Evolutionary conservation across 2,797 vertebrate genomes (phyloP).

Genomic region (Scolopax bukidnonensis): DNA sequence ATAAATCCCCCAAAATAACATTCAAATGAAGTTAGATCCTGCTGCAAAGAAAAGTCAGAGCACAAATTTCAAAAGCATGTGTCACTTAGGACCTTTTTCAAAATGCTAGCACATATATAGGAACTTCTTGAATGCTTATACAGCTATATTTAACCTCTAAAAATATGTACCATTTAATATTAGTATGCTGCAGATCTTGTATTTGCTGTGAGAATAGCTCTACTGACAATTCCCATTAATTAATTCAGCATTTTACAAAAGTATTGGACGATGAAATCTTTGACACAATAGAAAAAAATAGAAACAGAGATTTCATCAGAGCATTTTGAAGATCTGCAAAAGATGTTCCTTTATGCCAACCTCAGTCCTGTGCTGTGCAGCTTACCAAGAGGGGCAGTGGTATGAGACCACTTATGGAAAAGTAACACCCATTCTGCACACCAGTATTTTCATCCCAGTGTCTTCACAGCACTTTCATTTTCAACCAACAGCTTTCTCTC

Average conservation of each 20-base stretch:
- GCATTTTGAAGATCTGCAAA: neutral
- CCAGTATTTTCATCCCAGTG: neutral
- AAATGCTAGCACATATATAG: neutral
- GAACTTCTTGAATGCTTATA: neutral
- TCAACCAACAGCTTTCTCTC: neutral
- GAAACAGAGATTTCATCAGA: neutral
- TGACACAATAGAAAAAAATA: neutral
- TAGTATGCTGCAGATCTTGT: neutral
- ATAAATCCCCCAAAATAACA: neutral
- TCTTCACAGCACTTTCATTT: neutral
- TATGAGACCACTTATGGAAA: rapidly evolving
- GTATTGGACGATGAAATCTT: neutral
- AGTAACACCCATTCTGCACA: neutral
- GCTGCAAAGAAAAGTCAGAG: neutral
- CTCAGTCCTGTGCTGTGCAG: neutral
- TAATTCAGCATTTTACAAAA: neutral
- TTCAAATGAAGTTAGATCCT: neutral
- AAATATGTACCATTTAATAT: neutral
- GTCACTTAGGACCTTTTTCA: neutral
- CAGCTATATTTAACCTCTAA: neutral
- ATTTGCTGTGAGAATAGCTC: neutral
- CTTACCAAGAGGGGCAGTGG: neutral
- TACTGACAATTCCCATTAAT: neutral
- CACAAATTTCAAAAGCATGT: neutral
- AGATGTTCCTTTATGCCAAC: neutral